Base-by-base conservation (phyloP, 2,797 vertebrate genomes). In the Silurus lanzhouensis region DNA sequence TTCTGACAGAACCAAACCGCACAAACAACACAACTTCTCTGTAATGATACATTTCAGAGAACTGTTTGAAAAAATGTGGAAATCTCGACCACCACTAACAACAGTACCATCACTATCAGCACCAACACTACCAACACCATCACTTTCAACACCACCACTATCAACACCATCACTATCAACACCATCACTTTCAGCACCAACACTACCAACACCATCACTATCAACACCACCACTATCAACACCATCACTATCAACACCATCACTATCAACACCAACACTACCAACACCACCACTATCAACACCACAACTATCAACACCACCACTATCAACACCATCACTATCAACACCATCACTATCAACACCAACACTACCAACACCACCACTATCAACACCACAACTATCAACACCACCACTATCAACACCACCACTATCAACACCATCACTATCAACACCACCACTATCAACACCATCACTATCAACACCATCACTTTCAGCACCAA, bases 11-110 rank as follows among this genome's bases (percentile, higher is more conserved):
- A 77, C 86, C 66, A 3, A 61, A 75, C 57, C 82, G 55, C 75
- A 82, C 83, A 83, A 87, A 86, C 78, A 87, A 77, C 61, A 88
- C 82, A 79, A 67, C 17, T 57, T 87, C 80, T 85, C 83, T 81
- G 71, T 84, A 85, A 88, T 90, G 84, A 82, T 85, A 85, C 86
- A 82, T 86, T 88, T 87, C 87, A 88, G 64, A 87, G 25, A 79
- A 83, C n/a, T 88, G 89, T 78, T 87, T 84, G 90, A 93, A 92
- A 91, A 90, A 89, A 91, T 90, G 90, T 88, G 90, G 86, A 93
- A 94, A 94, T 93, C 91, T 84, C 81, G 1, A 57, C n/a, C 48
- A 80, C 2, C 20, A n/a, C 57, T 46, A 72, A 15, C 38, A 72
- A 38, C 22, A 64, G 3, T 10, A 25, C 22, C 5, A 74, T 5